phyloP scores from a whole-genome alignment of 92 coral and sea anemone genomes.

The Plumapathes pennacea region DNA sequence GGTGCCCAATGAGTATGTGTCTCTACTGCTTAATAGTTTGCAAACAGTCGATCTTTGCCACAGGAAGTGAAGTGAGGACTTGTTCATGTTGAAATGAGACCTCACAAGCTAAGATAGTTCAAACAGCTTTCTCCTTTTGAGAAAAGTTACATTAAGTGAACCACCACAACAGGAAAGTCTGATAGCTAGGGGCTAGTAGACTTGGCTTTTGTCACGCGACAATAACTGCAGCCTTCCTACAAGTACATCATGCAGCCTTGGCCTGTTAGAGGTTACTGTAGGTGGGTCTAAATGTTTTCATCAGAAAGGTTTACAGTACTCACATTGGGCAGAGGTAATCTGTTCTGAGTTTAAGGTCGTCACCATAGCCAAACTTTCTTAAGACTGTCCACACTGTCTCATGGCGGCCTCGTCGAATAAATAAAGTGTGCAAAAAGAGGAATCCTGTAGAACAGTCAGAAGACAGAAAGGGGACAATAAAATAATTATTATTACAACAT shows the following conservation, averaged over 20 bases:
- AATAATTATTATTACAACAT: too few species aligned
- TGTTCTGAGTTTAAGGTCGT: slow-evolving; percentile 75
- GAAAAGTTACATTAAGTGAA: too few species aligned
- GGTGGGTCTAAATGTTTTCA: neutral
- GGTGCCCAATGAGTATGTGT: too few species aligned
- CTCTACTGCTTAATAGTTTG: too few species aligned
- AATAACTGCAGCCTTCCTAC: neutral
- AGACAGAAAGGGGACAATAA: too few species aligned
- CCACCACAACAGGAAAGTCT: too few species aligned
- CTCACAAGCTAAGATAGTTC: too few species aligned
- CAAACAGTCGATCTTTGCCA: too few species aligned
- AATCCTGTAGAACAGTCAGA: slow-evolving; percentile 68
- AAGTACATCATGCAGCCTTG: neutral
- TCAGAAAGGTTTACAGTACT: neutral
- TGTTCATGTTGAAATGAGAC: too few species aligned
- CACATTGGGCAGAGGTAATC: slow-evolving; percentile 84
- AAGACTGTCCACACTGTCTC: slow-evolving; percentile 99
- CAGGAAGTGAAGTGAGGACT: too few species aligned
- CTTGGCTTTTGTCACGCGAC: neutral
- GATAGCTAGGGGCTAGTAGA: too few species aligned
- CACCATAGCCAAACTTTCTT: slow-evolving; percentile 96
- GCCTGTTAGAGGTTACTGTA: neutral
- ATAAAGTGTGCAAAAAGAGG: slow-evolving; percentile 82
- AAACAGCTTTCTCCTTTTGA: too few species aligned
- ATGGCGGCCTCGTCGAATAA: slow-evolving; percentile 93